Conservation (phyloP, 2,797 vertebrate genomes). For the Rallus crepitans region DNA sequence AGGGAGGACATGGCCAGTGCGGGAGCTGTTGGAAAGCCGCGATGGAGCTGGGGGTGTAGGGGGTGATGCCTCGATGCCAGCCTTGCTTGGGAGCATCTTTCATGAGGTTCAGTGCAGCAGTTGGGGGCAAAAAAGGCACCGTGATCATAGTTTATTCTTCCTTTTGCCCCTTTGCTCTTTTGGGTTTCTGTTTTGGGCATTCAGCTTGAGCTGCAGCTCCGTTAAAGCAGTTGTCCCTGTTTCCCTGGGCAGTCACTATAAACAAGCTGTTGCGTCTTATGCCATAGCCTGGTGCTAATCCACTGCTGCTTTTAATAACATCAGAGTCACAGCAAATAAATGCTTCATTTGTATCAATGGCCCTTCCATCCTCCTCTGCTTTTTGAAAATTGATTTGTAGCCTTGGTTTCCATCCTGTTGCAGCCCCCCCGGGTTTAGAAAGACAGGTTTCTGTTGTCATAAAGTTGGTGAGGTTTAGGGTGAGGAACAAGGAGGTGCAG, state of each 20-base stretch:
- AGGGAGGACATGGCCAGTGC: rapidly evolving
- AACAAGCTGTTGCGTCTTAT: not conserved
- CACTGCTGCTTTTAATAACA: not conserved
- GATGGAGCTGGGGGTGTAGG: not conserved
- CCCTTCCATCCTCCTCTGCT: not conserved
- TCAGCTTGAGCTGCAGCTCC: not conserved
- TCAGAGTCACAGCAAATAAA: not conserved
- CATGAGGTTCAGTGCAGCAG: not conserved
- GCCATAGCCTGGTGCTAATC: not conserved
- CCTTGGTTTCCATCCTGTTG: rapidly evolving
- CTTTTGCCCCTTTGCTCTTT: not conserved
- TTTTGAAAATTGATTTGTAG: not conserved
- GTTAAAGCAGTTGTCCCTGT: not conserved
- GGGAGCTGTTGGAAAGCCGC: not conserved
- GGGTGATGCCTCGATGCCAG: not conserved
- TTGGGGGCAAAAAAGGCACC: not conserved
- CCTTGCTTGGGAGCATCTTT: not conserved
- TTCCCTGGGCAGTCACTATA: conserved; percentile 2
- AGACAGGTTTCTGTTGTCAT: not conserved
- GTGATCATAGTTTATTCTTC: not conserved
- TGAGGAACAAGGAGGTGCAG: not conserved
- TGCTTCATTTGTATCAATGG: not conserved
- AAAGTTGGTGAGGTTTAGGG: not conserved
- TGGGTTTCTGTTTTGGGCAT: not conserved
- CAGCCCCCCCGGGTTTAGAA: not conserved